Evolutionary conservation across 2,113 vertebrate species (phyloP).

Genomic region (Microtus oregoni): DNA sequence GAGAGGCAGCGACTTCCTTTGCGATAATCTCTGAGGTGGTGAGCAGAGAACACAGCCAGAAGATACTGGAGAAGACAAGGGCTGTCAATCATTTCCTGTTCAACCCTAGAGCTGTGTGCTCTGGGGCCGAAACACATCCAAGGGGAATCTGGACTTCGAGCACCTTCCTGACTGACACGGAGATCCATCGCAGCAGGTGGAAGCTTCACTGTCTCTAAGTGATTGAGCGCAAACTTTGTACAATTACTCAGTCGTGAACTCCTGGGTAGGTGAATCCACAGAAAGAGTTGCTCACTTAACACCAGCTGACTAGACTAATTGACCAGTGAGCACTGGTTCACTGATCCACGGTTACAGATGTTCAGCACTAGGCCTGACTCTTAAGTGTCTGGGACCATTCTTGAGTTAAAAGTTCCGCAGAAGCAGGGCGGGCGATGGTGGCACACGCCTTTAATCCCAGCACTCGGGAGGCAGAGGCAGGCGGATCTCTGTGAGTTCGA

Average conservation of each 20-base stretch:
- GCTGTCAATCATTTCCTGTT: neutral
- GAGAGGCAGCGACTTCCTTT: neutral
- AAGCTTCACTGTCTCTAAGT: neutral
- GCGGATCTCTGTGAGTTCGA: no score
- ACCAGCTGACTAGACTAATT: no score
- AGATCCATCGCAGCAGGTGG: neutral
- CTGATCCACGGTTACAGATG: neutral
- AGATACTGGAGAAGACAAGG: neutral
- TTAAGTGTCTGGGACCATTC: neutral
- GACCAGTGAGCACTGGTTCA: neutral
- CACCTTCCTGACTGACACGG: neutral
- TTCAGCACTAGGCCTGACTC: neutral
- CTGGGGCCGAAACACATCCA: neutral
- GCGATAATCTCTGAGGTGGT: neutral
- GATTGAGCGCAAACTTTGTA: neutral
- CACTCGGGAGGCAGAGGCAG: no score
- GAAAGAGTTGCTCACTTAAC: neutral
- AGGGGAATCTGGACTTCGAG: neutral
- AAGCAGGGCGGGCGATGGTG: no score
- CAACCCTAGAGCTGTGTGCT: neutral
- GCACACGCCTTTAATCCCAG: no score
- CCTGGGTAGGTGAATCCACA: neutral
- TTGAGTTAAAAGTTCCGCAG: neutral
- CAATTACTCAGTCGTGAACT: neutral
- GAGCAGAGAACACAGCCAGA: neutral